Evolutionary conservation across 2,797 vertebrate genomes (phyloP).

Genomic region (Dendrocincla fuliginosa): DNA sequence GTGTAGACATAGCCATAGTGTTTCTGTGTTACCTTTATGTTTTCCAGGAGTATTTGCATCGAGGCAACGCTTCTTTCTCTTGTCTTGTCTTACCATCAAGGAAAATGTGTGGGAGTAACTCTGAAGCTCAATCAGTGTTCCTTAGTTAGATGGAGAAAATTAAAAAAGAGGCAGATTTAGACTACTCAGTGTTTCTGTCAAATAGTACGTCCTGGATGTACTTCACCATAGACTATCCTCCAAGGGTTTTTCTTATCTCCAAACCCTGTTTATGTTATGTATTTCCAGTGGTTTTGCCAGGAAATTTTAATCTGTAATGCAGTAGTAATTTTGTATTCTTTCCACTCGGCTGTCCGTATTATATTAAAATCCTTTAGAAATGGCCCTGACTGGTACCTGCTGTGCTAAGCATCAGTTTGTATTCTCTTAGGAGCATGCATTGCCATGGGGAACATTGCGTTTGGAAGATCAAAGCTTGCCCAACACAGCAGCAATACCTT

Average conservation of each 20-base stretch:
- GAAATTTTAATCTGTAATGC: neutral
- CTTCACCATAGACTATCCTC: neutral
- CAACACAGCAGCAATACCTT: neutral
- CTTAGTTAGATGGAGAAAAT: neutral
- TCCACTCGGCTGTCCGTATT: neutral
- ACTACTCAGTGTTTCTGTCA: neutral
- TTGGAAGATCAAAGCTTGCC: neutral
- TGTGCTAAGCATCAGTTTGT: neutral
- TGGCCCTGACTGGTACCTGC: neutral
- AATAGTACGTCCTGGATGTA: neutral
- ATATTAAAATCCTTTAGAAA: neutral
- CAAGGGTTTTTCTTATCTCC: neutral
- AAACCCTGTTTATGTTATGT: neutral
- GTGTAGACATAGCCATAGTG: neutral
- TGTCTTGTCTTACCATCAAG: neutral
- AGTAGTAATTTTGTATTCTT: slow-evolving; percentile 8
- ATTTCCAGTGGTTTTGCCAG: neutral
- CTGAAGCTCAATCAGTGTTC: neutral
- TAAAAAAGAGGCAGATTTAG: neutral
- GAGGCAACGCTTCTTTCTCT: neutral
- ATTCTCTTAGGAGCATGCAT: neutral
- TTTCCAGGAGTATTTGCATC: neutral
- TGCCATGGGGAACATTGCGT: neutral
- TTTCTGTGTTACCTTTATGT: neutral
- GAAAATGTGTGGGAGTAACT: neutral